These are phyloP conservation scores for Euwallacea similis DNA, from an alignment of 1,140 invertebrate species.

Conservation along the genomic window DNA sequence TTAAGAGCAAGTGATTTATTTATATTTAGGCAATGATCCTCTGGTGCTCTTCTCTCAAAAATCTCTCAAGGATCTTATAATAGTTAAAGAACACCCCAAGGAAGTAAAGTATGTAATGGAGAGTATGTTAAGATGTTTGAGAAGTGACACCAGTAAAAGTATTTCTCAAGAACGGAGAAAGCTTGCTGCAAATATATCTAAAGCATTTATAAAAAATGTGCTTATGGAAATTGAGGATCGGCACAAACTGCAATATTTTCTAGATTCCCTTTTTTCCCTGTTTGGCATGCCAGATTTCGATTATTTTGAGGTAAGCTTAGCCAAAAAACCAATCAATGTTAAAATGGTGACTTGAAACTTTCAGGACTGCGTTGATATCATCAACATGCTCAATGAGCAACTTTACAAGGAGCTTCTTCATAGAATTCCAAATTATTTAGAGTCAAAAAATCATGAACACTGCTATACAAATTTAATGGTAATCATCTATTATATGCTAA, in stretches of 20 bases:
- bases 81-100: constrained; percentile 22
- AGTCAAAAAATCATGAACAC: constrained; percentile 36
- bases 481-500: constrained; percentile 24
- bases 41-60: constrained; percentile 23
- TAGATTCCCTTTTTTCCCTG: constrained; percentile 32
- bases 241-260: constrained; percentile 34
- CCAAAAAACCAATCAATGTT: background rate
- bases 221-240: constrained; percentile 29
- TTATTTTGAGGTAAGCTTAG: constrained; percentile 25
- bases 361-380: constrained; percentile 38
- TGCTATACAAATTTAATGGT: constrained; percentile 36
- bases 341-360: background rate
- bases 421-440: constrained; percentile 29
- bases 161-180: constrained; percentile 17
- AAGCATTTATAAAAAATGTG: constrained; percentile 29
- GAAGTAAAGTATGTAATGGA: constrained; percentile 33
- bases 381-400: constrained; percentile 31
- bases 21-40: constrained; percentile 27
- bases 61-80: constrained; percentile 31
- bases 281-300: constrained; percentile 30
- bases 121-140: constrained; percentile 31
- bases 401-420: constrained; percentile 34
- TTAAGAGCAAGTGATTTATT: background rate
- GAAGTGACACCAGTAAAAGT: constrained; percentile 13
- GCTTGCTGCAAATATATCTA: constrained; percentile 22